A percentile compares a stretch with the other conserved stretches of the same genome.
Conservation (phyloP, 2,113 vertebrate species). For the Todiramphus saurophagus region DNA sequence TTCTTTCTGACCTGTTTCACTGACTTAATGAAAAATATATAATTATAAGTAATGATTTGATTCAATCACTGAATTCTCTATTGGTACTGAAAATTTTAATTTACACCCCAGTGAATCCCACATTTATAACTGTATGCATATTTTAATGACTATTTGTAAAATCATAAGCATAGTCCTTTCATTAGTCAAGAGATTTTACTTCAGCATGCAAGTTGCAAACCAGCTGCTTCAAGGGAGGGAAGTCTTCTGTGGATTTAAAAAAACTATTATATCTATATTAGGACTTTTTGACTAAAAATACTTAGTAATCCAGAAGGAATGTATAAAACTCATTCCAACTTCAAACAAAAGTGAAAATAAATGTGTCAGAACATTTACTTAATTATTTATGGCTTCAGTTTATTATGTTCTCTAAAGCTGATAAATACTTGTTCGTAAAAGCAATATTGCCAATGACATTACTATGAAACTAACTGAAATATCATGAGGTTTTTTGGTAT, state of each 20-base stretch:
- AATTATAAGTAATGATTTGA: neutral
- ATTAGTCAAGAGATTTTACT: neutral
- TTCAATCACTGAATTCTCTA: neutral
- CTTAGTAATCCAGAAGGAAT: neutral
- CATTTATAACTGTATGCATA: neutral
- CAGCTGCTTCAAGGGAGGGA: neutral
- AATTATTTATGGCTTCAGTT: neutral
- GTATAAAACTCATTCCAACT: neutral
- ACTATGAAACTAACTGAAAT: neutral
- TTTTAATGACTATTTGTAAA: neutral
- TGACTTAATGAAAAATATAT: constrained; percentile 1
- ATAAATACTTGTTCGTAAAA: neutral
- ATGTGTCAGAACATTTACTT: neutral
- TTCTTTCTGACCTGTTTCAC: neutral
- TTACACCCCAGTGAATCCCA: neutral
- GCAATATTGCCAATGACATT: neutral
- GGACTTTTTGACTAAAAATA: neutral
- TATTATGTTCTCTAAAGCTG: neutral
- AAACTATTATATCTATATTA: neutral
- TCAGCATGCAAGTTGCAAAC: neutral
- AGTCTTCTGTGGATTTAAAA: neutral
- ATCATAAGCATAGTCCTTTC: neutral
- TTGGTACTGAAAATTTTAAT: neutral
- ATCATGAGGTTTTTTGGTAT: neutral
- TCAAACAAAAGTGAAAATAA: neutral